phyloP scores from a whole-genome alignment of 2,888 invertebrate species.

The Lasius fuliginosus region DNA sequence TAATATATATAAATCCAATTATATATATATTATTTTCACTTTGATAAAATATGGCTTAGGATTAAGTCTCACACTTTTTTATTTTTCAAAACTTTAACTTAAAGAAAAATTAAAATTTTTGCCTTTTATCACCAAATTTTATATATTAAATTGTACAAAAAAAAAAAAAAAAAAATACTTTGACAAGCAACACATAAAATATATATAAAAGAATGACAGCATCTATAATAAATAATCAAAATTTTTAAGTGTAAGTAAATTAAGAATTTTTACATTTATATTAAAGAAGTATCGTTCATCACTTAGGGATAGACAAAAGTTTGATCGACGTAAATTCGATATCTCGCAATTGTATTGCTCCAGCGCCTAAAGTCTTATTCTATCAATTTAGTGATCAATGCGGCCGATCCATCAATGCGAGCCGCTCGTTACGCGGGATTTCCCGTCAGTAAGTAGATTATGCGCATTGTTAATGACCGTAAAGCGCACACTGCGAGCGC shows the following conservation, averaged over 20 bases:
- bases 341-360: conserved; percentile 28
- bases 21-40: not conserved
- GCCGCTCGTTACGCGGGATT: conserved; percentile 70
- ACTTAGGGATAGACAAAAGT: not conserved
- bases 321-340: conserved; percentile 27
- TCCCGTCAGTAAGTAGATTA: conserved; percentile 72
- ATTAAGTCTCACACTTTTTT: not conserved
- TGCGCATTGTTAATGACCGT: conserved; percentile 70
- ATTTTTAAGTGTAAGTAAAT: not conserved
- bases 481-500: conserved; percentile 62
- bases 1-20: not conserved
- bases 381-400: conserved; percentile 65
- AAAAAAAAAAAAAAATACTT: not conserved
- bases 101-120: not conserved
- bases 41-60: not conserved
- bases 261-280: not conserved
- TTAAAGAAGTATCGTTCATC: conserved; percentile 14
- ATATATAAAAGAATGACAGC: not conserved
- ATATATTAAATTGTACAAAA: not conserved
- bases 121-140: not conserved
- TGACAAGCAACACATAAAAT: not conserved
- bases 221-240: not conserved
- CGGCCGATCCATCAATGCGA: conserved; percentile 62
- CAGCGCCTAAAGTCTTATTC: conserved; percentile 61
- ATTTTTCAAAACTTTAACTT: not conserved